phyloP scores from a whole-genome alignment of 2,888 invertebrate genomes.

The Plusia festucae region DNA sequence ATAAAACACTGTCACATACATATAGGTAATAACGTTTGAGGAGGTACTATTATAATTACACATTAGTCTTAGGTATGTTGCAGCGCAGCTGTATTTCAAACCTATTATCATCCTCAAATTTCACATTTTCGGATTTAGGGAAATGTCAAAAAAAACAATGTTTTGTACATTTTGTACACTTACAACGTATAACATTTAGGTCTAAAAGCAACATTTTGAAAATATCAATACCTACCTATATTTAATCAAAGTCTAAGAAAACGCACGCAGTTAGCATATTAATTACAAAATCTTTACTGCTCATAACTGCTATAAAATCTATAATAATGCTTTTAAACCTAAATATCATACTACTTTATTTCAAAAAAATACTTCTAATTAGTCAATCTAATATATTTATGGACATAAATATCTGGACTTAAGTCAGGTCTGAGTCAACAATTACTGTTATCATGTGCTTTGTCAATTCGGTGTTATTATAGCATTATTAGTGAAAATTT shows the following conservation, averaged over 20 bases:
- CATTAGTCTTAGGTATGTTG: constrained; percentile 71
- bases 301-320: constrained; percentile 23
- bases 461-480: constrained; percentile 44
- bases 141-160: constrained; percentile 48
- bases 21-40: constrained; percentile 78
- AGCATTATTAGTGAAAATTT: constrained; percentile 50
- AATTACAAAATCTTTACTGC: constrained; percentile 25
- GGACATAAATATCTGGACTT: constrained; percentile 51
- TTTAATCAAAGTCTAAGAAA: constrained; percentile 10
- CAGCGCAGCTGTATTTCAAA: constrained; percentile 64
- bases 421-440: constrained; percentile 39
- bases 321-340: constrained; percentile 37
- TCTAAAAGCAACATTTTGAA: constrained; percentile 33
- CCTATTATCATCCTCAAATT: constrained; percentile 54
- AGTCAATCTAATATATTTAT: constrained; percentile 46
- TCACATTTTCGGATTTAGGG: constrained; percentile 45
- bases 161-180: constrained; percentile 62
- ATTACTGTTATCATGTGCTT: constrained; percentile 49
- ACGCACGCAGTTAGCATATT: constrained; percentile 18
- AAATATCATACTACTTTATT: constrained; percentile 54
- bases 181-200: constrained; percentile 45
- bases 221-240: constrained; percentile 8
- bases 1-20: constrained; percentile 89
- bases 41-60: constrained; percentile 74
- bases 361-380: constrained; percentile 47